Conservation (phyloP, 37 sponge, comb jelly and placozoan species). For the Diacarnus erythraeanus region DNA sequence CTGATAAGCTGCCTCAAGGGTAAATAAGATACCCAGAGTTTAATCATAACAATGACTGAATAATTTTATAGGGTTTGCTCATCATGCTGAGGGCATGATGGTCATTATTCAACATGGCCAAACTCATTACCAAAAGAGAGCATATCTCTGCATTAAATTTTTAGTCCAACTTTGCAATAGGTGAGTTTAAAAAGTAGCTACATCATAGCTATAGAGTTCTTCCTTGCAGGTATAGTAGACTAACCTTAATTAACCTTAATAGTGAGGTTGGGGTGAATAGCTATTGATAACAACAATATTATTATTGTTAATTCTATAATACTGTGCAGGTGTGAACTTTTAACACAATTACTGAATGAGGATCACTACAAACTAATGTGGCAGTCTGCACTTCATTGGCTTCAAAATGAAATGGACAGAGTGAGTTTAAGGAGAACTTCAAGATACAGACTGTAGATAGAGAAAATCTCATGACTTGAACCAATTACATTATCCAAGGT, state of each 20-base stretch:
- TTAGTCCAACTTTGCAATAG: conserved; percentile 64
- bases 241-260: no score
- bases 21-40: background rate
- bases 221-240: no score
- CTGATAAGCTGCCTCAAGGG: conserved; percentile 63
- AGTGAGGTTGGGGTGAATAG: no score
- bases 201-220: no score
- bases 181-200: conserved; percentile 8
- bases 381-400: conserved; percentile 73
- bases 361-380: conserved; percentile 61
- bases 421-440: conserved; percentile 11
- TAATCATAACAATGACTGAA: background rate
- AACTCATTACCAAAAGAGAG: conserved; percentile 76
- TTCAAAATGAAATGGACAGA: conserved; percentile 72
- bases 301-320: no score
- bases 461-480: no score
- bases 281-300: no score
- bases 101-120: conserved; percentile 75
- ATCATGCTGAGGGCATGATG: conserved; percentile 73
- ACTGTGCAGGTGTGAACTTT: conserved; percentile 48
- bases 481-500: no score
- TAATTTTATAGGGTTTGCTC: conserved; percentile 26
- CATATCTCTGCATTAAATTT: conserved; percentile 86
- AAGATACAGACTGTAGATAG: no score
- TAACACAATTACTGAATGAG: conserved; percentile 51